phyloP scores from a whole-genome alignment of 1,140 invertebrate species.

The Berghia stephanieae region DNA sequence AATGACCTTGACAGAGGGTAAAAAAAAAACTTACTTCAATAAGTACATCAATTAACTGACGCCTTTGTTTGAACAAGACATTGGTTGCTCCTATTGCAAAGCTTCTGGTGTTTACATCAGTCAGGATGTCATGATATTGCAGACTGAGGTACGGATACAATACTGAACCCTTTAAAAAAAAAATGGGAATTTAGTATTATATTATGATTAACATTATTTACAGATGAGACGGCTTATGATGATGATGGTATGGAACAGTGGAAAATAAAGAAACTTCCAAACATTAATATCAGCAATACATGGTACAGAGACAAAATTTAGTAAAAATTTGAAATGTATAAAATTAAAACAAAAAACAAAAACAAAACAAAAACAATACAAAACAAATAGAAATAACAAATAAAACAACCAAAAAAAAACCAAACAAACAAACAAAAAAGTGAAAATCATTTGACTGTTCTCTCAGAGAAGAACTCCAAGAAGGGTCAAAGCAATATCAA shows the following conservation, averaged over 20 bases:
- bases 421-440: neutral
- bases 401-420: neutral
- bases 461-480: too few relatives aligned
- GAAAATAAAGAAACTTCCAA: too few relatives aligned
- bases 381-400: neutral
- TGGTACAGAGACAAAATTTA: too few relatives aligned
- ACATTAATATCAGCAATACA: too few relatives aligned
- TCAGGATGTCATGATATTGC: constrained; percentile 92
- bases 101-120: constrained; percentile 86
- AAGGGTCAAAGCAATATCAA: too few relatives aligned
- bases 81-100: constrained; percentile 97
- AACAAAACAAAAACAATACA: neutral
- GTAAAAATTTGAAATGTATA: too few relatives aligned
- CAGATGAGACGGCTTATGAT: too few relatives aligned
- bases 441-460: too few relatives aligned
- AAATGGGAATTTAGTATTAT: too few relatives aligned
- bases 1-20: too few relatives aligned
- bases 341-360: neutral
- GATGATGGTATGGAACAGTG: too few relatives aligned
- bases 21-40: constrained; percentile 79
- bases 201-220: too few relatives aligned
- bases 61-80: constrained; percentile 95
- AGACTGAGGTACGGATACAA: constrained; percentile 96
- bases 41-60: constrained; percentile 90
- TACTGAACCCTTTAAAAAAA: constrained; percentile 79